Percentiles rank a stretch among this genome's conserved stretches.
phyloP scores from a whole-genome alignment of 2,888 invertebrate genomes.

The Meiosimyza platycephala region DNA sequence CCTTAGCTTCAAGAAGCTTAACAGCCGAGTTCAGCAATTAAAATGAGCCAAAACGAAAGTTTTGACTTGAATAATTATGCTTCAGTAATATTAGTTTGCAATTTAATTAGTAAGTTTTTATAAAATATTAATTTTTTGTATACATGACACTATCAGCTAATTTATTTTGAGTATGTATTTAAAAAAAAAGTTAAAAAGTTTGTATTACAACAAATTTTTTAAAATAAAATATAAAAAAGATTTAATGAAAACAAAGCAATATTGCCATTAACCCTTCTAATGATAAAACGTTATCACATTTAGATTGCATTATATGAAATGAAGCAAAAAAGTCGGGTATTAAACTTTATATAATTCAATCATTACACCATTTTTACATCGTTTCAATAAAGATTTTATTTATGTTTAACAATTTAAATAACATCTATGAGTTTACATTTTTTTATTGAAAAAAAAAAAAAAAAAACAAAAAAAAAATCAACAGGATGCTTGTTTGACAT shows the following conservation, averaged over 20 bases:
- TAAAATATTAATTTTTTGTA: too few relatives aligned
- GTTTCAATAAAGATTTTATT: slow-evolving; percentile 2
- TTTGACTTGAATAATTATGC: too few relatives aligned
- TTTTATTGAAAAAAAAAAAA: background rate
- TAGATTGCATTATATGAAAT: background rate
- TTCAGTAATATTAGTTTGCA: too few relatives aligned
- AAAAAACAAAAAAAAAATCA: background rate
- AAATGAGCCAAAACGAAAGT: too few relatives aligned
- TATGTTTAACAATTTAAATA: slow-evolving; percentile 6
- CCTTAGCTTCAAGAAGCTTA: too few relatives aligned
- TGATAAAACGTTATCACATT: background rate
- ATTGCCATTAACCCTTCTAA: slow-evolving; percentile 5
- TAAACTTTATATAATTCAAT: slow-evolving; percentile 8
- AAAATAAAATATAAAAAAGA: background rate
- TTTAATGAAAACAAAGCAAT: background rate
- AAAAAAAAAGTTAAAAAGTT: too few relatives aligned
- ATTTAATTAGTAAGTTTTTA: too few relatives aligned
- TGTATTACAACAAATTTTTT: too few relatives aligned
- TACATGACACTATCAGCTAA: too few relatives aligned
- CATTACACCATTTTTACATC: slow-evolving; percentile 21
- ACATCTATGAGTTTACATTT: background rate
- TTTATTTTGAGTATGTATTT: too few relatives aligned
- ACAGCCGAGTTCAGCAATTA: too few relatives aligned
- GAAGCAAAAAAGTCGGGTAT: background rate
- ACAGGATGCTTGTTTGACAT: slow-evolving; percentile 15